phyloP scores from a whole-genome alignment of 2,888 invertebrate genomes.

The Mycogona germanica region DNA sequence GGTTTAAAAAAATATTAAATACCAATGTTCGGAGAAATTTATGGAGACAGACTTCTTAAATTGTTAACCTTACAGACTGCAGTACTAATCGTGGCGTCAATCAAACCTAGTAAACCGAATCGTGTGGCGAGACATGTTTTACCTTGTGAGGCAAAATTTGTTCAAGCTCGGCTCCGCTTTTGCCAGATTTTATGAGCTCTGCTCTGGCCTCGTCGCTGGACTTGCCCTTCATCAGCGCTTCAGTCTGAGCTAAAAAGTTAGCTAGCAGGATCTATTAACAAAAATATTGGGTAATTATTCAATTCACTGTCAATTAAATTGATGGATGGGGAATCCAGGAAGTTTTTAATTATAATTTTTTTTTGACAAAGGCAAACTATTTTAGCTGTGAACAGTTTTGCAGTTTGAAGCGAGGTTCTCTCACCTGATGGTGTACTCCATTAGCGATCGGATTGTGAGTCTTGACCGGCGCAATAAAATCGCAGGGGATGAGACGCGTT shows the following conservation, averaged over 20 bases:
- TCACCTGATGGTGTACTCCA: slow-evolving; percentile 71
- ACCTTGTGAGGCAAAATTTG: slow-evolving; percentile 86
- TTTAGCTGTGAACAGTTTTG: not conserved
- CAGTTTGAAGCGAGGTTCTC: not conserved
- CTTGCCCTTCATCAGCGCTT: slow-evolving; percentile 86
- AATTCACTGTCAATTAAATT: not conserved
- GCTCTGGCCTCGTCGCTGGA: slow-evolving; percentile 51
- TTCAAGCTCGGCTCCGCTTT: slow-evolving; percentile 55
- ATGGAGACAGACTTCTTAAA: too few species aligned
- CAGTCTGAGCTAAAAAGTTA: slow-evolving; percentile 97
- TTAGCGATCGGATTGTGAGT: slow-evolving; percentile 75
- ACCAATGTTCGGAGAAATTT: too few species aligned
- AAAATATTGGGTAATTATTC: slow-evolving; percentile 9
- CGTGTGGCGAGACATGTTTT: not conserved
- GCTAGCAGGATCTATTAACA: slow-evolving; percentile 62
- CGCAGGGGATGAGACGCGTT: slow-evolving; percentile 81
- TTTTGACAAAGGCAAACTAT: not conserved
- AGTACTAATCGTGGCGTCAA: too few species aligned
- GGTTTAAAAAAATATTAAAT: not conserved
- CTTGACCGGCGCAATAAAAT: slow-evolving; percentile 88
- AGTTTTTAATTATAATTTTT: not conserved
- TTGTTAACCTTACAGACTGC: too few species aligned
- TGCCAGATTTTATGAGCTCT: slow-evolving; percentile 67
- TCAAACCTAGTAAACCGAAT: too few species aligned
- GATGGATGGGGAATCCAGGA: too few species aligned